Conservation (phyloP, 1,140 invertebrate genomes). For the Druon quercuslanigerum region DNA sequence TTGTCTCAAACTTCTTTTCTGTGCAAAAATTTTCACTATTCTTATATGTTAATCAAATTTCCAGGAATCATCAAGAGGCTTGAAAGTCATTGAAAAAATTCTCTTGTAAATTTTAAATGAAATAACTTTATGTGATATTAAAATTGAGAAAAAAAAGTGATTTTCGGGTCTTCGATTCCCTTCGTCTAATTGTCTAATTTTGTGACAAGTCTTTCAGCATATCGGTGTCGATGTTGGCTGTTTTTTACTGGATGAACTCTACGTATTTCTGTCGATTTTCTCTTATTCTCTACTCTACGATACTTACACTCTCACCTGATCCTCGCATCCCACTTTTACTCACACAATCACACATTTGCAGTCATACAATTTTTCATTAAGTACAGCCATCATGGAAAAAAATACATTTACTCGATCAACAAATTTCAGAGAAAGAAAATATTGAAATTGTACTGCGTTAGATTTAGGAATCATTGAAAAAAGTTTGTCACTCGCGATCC, state of each 20-base stretch:
- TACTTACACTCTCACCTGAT: conserved; percentile 41
- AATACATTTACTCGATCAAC: neutral
- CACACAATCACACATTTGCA: conserved; percentile 28
- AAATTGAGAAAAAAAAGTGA: neutral
- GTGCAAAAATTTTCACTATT: conserved; percentile 30
- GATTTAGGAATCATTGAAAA: too few relatives aligned
- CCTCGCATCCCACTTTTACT: conserved; percentile 36
- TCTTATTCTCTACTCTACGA: conserved; percentile 40
- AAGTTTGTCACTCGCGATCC: too few relatives aligned
- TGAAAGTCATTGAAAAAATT: neutral
- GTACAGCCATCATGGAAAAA: neutral
- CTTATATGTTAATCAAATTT: conserved; percentile 23
- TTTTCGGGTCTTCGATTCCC: conserved; percentile 30
- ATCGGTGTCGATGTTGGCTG: conserved; percentile 34
- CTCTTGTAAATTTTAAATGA: too few relatives aligned
- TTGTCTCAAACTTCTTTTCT: conserved; percentile 43
- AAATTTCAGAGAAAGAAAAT: too few relatives aligned
- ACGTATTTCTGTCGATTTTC: conserved; percentile 40
- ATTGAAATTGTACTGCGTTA: too few relatives aligned
- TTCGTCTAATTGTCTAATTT: conserved; percentile 41
- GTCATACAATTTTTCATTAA: neutral
- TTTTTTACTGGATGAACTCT: conserved; percentile 41
- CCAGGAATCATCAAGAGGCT: neutral
- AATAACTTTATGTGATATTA: too few relatives aligned
- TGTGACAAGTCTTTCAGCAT: conserved; percentile 42